These are phyloP conservation scores for Rhynchotus rufescens DNA, from an alignment of 2,797 vertebrate genomes.

Conservation along the genomic window DNA sequence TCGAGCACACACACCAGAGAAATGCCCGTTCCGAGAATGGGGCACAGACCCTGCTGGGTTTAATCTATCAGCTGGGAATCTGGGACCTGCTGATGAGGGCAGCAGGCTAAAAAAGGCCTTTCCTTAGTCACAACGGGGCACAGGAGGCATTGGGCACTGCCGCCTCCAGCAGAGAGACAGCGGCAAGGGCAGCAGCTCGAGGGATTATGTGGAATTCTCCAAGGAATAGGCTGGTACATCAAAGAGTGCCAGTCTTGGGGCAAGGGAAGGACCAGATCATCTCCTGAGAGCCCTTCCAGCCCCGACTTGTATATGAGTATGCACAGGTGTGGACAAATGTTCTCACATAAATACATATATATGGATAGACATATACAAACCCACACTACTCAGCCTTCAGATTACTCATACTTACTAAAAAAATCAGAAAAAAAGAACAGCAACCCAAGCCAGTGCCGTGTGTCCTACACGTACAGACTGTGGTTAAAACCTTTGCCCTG, in stretches of 20 bases:
- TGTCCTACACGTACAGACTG: not conserved
- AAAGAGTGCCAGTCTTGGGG: not conserved
- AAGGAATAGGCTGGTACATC: not conserved
- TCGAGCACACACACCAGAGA: not conserved
- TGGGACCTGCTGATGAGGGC: not conserved
- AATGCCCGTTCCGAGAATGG: not conserved
- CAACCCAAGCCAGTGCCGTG: not conserved
- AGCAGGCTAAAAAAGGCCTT: not conserved
- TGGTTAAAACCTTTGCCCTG: not conserved
- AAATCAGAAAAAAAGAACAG: not conserved
- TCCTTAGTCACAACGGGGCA: accelerated
- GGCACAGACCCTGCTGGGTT: not conserved
- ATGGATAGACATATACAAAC: accelerated
- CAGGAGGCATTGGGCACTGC: not conserved
- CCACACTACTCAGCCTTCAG: not conserved
- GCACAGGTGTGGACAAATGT: too few relatives aligned
- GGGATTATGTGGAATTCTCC: too few relatives aligned
- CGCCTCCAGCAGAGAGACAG: too few relatives aligned
- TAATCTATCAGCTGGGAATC: not conserved
- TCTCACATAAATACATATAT: accelerated
- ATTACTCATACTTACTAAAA: not conserved
- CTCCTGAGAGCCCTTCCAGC: not conserved
- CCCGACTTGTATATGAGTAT: not conserved
- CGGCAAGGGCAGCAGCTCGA: too few relatives aligned
- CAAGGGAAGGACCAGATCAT: not conserved